phyloP scores from a whole-genome alignment of 2,888 invertebrate species.

The Cataglyphis albicans region DNA sequence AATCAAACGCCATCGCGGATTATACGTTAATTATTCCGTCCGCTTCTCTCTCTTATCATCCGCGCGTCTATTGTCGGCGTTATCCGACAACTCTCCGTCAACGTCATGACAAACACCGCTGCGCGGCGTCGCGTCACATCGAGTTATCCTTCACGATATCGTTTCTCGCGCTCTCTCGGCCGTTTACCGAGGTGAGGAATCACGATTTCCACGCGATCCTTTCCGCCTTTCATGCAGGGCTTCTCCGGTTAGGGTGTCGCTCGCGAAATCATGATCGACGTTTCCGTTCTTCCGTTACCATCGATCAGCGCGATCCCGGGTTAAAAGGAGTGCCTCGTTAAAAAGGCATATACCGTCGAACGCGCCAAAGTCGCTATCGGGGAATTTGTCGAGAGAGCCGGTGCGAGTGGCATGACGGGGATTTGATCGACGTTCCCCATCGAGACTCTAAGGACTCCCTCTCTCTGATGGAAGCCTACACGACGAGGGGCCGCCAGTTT shows the following conservation, averaged over 20 bases:
- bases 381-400: constrained; percentile 39
- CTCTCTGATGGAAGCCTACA: not conserved
- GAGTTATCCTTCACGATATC: constrained; percentile 39
- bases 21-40: constrained; percentile 35
- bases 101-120: constrained; percentile 21
- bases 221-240: not conserved
- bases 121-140: constrained; percentile 27
- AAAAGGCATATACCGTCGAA: constrained; percentile 55
- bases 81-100: constrained; percentile 29
- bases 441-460: constrained; percentile 1
- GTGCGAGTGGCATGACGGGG: constrained; percentile 33
- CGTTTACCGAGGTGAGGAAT: constrained; percentile 33
- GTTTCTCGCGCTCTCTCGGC: not conserved
- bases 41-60: constrained; percentile 13
- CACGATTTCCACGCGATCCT: constrained; percentile 46
- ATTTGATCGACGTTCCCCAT: constrained; percentile 51
- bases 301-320: constrained; percentile 40
- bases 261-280: constrained; percentile 56
- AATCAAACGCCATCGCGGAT: constrained; percentile 17
- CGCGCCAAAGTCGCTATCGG: constrained; percentile 44
- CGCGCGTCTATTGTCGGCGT: not conserved
- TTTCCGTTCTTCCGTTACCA: constrained; percentile 16
- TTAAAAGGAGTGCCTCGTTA: constrained; percentile 55
- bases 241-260: not conserved
- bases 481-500: constrained; percentile 29